A percentile compares a stretch with the other conserved stretches of the same genome.
Conservation (phyloP, 2,113 vertebrate genomes). For the Trichechus manatus region DNA sequence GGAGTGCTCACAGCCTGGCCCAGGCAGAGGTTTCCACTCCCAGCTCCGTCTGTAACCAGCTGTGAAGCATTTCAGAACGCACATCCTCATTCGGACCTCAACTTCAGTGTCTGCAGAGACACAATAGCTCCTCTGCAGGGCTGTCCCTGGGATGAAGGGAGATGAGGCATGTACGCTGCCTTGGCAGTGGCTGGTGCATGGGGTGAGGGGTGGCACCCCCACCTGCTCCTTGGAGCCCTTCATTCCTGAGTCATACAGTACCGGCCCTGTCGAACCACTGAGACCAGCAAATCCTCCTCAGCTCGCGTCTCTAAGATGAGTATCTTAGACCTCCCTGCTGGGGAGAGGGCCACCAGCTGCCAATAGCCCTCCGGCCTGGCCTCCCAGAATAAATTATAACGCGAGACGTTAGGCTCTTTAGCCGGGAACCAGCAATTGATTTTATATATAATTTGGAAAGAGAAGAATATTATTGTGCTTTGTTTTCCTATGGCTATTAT, state of each 20-base stretch:
- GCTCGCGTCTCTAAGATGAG: neutral
- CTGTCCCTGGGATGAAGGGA: neutral
- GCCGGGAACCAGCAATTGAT: slow-evolving; percentile 60
- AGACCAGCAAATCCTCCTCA: neutral
- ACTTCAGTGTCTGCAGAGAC: neutral
- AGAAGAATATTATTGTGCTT: slow-evolving; percentile 66
- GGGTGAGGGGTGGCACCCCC: neutral
- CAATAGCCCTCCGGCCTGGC: neutral
- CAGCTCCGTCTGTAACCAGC: neutral
- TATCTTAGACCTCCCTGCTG: neutral
- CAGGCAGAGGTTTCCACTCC: neutral
- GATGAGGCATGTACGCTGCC: neutral
- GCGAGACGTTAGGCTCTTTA: slow-evolving; percentile 22
- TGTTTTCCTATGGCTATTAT: slow-evolving; percentile 73
- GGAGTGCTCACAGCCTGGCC: neutral
- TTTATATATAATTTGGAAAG: slow-evolving; percentile 69
- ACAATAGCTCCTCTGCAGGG: neutral
- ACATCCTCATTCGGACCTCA: neutral
- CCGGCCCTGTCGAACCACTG: rapidly evolving
- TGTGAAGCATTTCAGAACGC: neutral
- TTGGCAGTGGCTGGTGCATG: neutral
- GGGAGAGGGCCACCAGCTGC: neutral
- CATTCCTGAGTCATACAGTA: too few relatives aligned
- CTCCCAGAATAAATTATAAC: neutral
- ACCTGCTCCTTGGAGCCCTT: neutral